phyloP scores from a whole-genome alignment of 2,113 vertebrate genomes.

The Syrrhaptes paradoxus region DNA sequence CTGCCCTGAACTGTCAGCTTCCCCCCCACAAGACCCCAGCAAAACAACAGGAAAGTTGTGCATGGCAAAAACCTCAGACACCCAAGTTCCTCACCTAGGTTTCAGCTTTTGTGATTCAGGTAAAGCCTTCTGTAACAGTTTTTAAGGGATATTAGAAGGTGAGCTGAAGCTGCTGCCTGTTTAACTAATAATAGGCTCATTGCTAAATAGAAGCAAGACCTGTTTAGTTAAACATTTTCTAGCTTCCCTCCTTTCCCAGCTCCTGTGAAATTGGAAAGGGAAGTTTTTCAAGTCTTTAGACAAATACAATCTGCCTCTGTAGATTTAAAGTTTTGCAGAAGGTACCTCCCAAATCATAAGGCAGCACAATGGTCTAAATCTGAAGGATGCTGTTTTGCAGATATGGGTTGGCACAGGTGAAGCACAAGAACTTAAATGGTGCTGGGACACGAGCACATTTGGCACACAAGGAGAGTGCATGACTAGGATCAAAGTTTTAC shows the following conservation, averaged over 20 bases:
- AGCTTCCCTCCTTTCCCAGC: background rate
- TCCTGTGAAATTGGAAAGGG: background rate
- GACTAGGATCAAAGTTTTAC: background rate
- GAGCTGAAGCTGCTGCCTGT: background rate
- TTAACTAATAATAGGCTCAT: background rate
- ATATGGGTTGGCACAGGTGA: background rate
- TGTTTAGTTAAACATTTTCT: constrained; percentile 32
- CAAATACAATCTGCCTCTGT: background rate
- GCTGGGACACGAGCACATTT: background rate
- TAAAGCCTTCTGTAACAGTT: background rate
- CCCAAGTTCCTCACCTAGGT: too few relatives aligned
- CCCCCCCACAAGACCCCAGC: background rate
- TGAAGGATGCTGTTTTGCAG: background rate
- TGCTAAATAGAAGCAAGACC: background rate
- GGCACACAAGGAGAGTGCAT: background rate
- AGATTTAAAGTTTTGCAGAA: background rate
- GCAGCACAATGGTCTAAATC: background rate
- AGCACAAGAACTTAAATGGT: background rate
- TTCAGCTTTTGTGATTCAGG: background rate
- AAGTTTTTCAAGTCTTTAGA: background rate
- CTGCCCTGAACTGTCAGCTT: background rate
- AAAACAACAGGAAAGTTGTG: background rate
- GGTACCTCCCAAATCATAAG: background rate
- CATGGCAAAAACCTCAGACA: background rate
- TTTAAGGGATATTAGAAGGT: background rate